Conservation (phyloP, 2,113 vertebrate species). For the Phocoena sinus region DNA sequence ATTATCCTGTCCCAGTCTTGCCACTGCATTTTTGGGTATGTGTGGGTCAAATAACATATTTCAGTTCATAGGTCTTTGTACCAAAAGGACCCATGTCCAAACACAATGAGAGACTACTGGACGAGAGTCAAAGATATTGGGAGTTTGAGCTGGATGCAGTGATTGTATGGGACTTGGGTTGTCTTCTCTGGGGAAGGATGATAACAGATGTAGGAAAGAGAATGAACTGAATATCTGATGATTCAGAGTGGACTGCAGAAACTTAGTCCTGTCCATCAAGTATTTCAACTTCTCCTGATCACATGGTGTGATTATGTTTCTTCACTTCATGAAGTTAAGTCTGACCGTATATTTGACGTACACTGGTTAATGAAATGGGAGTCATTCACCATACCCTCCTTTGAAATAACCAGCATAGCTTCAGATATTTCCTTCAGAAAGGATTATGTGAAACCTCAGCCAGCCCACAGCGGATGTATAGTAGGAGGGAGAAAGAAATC, state of each 20-base stretch:
- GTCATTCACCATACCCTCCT: neutral
- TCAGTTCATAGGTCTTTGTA: neutral
- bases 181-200: neutral
- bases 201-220: neutral
- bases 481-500: neutral
- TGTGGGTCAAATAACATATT: neutral
- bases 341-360: neutral
- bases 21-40: neutral
- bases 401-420: neutral
- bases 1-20: neutral
- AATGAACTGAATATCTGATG: neutral
- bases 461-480: neutral
- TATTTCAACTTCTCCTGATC: neutral
- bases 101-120: neutral
- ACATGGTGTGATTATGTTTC: neutral
- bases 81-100: neutral
- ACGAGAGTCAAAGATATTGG: neutral
- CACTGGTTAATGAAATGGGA: neutral
- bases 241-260: neutral
- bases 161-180: neutral
- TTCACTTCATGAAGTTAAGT: neutral
- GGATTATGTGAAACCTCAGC: neutral
- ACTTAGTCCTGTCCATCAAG: neutral
- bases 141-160: neutral
- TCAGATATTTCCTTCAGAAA: neutral